Evolutionary conservation across 2,797 vertebrate genomes (phyloP).

Genomic region (Antennarius maculatus): DNA sequence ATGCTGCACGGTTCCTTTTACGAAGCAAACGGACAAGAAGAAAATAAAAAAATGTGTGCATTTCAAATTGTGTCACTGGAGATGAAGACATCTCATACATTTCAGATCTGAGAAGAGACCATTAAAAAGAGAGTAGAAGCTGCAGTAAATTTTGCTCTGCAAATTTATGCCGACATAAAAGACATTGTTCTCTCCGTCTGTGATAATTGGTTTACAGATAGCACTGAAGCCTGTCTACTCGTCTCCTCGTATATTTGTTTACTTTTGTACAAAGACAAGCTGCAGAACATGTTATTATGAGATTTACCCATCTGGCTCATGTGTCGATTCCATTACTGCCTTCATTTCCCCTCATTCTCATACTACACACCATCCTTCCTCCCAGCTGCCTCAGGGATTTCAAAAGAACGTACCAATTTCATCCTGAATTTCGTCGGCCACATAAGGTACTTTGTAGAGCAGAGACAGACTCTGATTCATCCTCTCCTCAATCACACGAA

Average conservation of each 20-base stretch:
- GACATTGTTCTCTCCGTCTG: constrained; percentile 1
- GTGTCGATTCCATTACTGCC: constrained; percentile 28
- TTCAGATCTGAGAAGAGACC: constrained; percentile 19
- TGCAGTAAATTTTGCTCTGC: constrained; percentile 2
- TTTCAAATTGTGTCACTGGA: constrained; percentile 15
- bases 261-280: constrained; percentile 10
- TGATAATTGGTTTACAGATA: constrained; percentile 33
- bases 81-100: constrained; percentile 8
- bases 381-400: constrained; percentile 13
- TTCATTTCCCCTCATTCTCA: constrained; percentile 41
- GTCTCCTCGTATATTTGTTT: constrained; percentile 19
- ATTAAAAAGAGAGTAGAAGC: constrained; percentile 1
- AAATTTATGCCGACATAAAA: constrained; percentile 15
- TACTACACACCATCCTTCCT: constrained; percentile 1
- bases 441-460: constrained; percentile 96
- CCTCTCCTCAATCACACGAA: constrained; percentile 96
- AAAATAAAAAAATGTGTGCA: constrained; percentile 16
- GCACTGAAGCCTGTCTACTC: not conserved
- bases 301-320: constrained; percentile 20
- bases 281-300: constrained; percentile 26
- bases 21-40: constrained; percentile 31
- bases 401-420: constrained; percentile 84
- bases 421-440: constrained; percentile 96
- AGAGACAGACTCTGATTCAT: constrained; percentile 98
- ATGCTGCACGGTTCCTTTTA: constrained; percentile 31